Evolutionary conservation across 2,113 vertebrate species (phyloP), one percentile per base, ranked within the genome.

Genomic region (Microtus ochrogaster): DNA sequence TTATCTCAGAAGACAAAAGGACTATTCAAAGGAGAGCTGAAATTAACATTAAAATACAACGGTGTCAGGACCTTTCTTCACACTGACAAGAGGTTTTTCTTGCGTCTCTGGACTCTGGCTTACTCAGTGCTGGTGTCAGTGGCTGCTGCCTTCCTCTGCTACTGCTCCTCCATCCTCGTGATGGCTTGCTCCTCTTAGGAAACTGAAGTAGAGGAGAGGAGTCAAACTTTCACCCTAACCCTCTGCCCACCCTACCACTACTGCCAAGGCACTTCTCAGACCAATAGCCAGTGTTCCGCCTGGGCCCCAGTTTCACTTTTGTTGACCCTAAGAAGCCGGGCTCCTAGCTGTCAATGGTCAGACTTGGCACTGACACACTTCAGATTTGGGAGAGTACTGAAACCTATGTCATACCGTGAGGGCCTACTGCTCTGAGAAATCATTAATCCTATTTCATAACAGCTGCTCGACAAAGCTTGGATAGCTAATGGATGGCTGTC

Each of bases 381-480:
- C 87, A 92, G 28, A n/a, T 72, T 85, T 92, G 1, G 33, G 70
- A 49, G 11, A 91, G 3, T 87, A 22, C 82, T 92, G 28, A 73
- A 81, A 36, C 63, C 52, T 28, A 10, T 58, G 44, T 16, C 2
- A 22, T 82, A n/a, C 52, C 41, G 47, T 92, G 39, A 93, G 30
- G 13, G 73, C 68, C 33, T 28, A 82, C 33, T 86, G 17, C 39
- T 96, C 81, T 90, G 41, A 86, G 9, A 28, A 92, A 68, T 91
- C 44, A 89, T 92, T 94, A 94, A 91, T 55, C 49, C 39, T 87
- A 22, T 96, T 96, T 21, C 52, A 73, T 87, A 72, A 91, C 61
- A 73, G 44, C 52, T 65, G 85, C 90, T 85, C 33, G 65, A 81
- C 14, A 90, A 79, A 94, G 17, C 44, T 66, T 33, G 7, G n/a